Evolutionary conservation across 2,113 vertebrate species (phyloP).

Genomic region (Percopsis transmontana): DNA sequence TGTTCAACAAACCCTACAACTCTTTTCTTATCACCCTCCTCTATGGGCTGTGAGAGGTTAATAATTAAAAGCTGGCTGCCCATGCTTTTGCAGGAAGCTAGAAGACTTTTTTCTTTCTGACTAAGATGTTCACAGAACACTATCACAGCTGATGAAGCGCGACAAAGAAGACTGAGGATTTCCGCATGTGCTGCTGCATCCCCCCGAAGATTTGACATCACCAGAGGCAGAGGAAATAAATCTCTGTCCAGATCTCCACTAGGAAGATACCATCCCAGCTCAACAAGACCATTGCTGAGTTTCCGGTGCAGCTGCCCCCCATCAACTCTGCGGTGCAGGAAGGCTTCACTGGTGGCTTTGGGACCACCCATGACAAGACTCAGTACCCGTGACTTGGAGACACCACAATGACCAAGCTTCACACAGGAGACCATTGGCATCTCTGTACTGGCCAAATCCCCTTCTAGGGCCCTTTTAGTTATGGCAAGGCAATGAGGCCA

Average conservation of each 20-base stretch:
- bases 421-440: slow-evolving; percentile 82
- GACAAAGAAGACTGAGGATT: slow-evolving; percentile 72
- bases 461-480: slow-evolving; percentile 27
- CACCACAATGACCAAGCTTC: slow-evolving; percentile 67
- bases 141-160: slow-evolving; percentile 76
- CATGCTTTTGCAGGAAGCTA: slow-evolving; percentile 64
- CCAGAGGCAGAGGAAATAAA: slow-evolving; percentile 69
- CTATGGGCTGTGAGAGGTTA: slow-evolving; percentile 46
- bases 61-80: slow-evolving; percentile 63
- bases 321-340: slow-evolving; percentile 73
- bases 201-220: slow-evolving; percentile 77
- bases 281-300: slow-evolving; percentile 80
- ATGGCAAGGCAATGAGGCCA: slow-evolving; percentile 23
- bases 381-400: slow-evolving; percentile 83
- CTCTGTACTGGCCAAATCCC: slow-evolving; percentile 58
- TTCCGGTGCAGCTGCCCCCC: slow-evolving; percentile 62
- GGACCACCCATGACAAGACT: slow-evolving; percentile 68
- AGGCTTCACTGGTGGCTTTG: slow-evolving; percentile 58
- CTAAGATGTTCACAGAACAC: slow-evolving; percentile 74
- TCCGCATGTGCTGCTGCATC: slow-evolving; percentile 65
- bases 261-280: slow-evolving; percentile 79
- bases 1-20: slow-evolving; percentile 35
- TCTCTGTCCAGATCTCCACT: slow-evolving; percentile 41
- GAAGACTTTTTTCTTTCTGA: slow-evolving; percentile 70
- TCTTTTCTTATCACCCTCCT: slow-evolving; percentile 25